phyloP scores from a whole-genome alignment of 2,888 invertebrate genomes.

The Netelia inedita region DNA sequence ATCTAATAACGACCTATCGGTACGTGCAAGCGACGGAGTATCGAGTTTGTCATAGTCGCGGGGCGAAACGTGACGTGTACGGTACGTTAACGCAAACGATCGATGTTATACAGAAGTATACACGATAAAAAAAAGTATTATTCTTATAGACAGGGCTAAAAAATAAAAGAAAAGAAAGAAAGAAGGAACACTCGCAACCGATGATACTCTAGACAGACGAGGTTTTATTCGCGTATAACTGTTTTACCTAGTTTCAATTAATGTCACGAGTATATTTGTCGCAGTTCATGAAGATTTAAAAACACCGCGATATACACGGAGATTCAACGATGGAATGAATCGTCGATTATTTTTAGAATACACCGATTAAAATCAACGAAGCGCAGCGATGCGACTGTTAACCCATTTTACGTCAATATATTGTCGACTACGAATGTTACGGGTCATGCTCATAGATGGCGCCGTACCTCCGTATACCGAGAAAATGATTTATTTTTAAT shows the following conservation, averaged over 20 bases:
- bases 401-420: background rate
- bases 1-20: constrained; percentile 48
- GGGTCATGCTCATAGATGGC: constrained; percentile 31
- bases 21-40: constrained; percentile 30
- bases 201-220: constrained; percentile 41
- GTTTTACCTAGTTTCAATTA: constrained; percentile 67
- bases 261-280: constrained; percentile 64
- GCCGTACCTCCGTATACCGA: background rate
- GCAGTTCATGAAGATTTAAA: constrained; percentile 54
- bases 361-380: constrained; percentile 21
- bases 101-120: constrained; percentile 47
- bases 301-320: background rate
- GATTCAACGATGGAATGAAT: constrained; percentile 27
- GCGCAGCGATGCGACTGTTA: constrained; percentile 21
- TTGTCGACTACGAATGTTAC: background rate
- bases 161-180: constrained; percentile 11
- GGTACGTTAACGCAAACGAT: constrained; percentile 55
- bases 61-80: constrained; percentile 44
- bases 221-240: constrained; percentile 47
- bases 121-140: constrained; percentile 40
- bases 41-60: constrained; percentile 48
- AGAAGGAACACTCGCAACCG: constrained; percentile 24
- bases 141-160: constrained; percentile 53
- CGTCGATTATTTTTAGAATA: constrained; percentile 30
- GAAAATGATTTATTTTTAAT: constrained; percentile 1